phyloP scores from a whole-genome alignment of 2,797 vertebrate genomes.

The Heterohyrax brucei region DNA sequence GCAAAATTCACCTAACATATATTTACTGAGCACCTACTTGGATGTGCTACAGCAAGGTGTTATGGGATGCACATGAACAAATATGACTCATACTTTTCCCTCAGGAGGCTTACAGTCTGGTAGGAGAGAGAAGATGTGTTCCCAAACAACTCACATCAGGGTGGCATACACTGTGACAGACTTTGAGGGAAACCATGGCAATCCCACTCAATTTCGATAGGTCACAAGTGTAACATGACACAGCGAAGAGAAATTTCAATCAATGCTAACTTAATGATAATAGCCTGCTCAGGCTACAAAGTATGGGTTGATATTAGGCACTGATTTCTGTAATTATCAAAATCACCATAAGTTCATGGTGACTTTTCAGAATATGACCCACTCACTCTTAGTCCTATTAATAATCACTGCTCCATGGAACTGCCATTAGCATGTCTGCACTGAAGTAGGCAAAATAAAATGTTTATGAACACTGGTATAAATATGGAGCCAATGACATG shows the following conservation, averaged over 20 bases:
- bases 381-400: neutral
- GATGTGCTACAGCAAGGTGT: conserved; percentile 6
- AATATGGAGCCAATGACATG: conserved; percentile 15
- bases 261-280: neutral
- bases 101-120: neutral
- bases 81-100: conserved; percentile 8
- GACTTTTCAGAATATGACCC: neutral
- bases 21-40: conserved; percentile 25
- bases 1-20: conserved; percentile 36
- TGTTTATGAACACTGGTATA: neutral
- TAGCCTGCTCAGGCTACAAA: neutral
- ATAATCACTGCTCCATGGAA: conserved; percentile 5
- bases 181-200: neutral
- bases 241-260: conserved; percentile 10
- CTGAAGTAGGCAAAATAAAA: neutral
- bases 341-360: conserved; percentile 10
- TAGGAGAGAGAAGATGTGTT: conserved; percentile 40
- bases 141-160: neutral
- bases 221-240: neutral
- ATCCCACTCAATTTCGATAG: neutral
- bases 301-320: neutral
- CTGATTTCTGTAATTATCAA: conserved; percentile 4
- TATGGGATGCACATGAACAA: neutral
- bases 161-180: neutral
- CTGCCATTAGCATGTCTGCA: neutral